Base-by-base conservation (phyloP, 2,797 vertebrate genomes). In the Sebastes ruberrimus region DNA sequence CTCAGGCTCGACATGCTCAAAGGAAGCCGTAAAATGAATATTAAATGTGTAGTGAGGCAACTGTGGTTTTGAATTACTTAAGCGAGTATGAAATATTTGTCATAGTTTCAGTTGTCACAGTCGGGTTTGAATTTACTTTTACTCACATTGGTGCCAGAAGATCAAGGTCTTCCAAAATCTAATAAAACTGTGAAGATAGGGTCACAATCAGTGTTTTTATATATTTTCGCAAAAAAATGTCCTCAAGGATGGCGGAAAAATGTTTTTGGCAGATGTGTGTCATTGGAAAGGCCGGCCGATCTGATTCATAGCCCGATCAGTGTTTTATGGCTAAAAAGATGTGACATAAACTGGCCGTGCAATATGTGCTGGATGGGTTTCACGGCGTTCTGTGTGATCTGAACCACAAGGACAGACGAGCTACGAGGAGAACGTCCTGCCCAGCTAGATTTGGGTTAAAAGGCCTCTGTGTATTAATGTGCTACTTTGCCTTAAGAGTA, bases 301-400 rank as follows among this genome's bases (percentile, higher is more conserved):
- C 57, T 79, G 82, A 85, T 87, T 86, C 85, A 87, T 65, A 61
- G 74, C 53, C 74, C 62, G 76, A 83, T 78, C 66, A 4, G 67
- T 67, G 81, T 84, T 84, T 87, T 59, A 71, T 83, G 57, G 73
- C 72, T 88, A 71, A 84, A 49, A 67, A 67, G 60, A 76, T 81
- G 83, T 88, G 85, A 92, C 79, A 86, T 84, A 78, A 83, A 81
- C 70, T 81, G 77, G 56, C 79, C 74, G 61, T 55, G 73, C 42
- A 62, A 77, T 75, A 84, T 62, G 52, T 62, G 52, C 42, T 86
- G 73, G 65, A 79, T 76, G 60, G 11, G 49, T 70, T 80, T 86
- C 62, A 56, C 25, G 2, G 42, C 5, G 13, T 72, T 80, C 23
- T 35, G 18, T 83, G 75, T 73, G 82, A 91, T 87, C 22, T 78